Base-by-base conservation (phyloP, 2,888 invertebrate species). In the Plagodis pulveraria region DNA sequence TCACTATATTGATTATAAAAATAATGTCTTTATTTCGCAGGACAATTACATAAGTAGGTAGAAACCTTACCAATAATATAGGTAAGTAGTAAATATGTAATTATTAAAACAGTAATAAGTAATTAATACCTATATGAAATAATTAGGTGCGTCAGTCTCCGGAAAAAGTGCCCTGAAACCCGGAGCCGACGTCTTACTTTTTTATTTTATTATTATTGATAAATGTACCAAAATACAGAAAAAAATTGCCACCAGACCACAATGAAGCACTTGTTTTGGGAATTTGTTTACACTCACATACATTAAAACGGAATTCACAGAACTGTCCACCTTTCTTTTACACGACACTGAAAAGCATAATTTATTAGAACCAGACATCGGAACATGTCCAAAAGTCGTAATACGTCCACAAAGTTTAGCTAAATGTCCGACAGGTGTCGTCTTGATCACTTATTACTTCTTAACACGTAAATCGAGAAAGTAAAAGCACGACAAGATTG, bases 401-500 rank as follows among this genome's bases (percentile, higher is more conserved):
- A 47, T 50, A 52, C 50, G 56, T 60, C 64, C 63, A 66, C 52
- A 41, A 34, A 62, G 52, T 50, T 58, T 52, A 66, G 64, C 69
- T 63, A 65, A 52, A 71, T 73, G 69, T 62, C 64, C 51, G 74
- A 73, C 86, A 84, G 83, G 84, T 87, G 84, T 76, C 71, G 70
- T 67, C 65, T 73, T 80, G 73, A 71, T 61, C 63, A 72, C 70
- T 72, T 74, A 74, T 70, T 66, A 63, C 51, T 49, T 38, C 41
- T 58, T 51, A 63, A 67, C 71, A 73, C 71, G 74, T 75, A 73
- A 77, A 78, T 73, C 71, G 74, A 73, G 75, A 77, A 75, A 76
- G 75, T 74, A 77, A 74, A 72, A 80, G 77, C 69, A 77, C 71
- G 71, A 73, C 77, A 73, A 80, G 76, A 80, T 78, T 75, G 80